Percentiles rank a stretch among this genome's conserved stretches.
Conservation (phyloP, 2,888 invertebrate genomes). For the Tetranychus truncatus region DNA sequence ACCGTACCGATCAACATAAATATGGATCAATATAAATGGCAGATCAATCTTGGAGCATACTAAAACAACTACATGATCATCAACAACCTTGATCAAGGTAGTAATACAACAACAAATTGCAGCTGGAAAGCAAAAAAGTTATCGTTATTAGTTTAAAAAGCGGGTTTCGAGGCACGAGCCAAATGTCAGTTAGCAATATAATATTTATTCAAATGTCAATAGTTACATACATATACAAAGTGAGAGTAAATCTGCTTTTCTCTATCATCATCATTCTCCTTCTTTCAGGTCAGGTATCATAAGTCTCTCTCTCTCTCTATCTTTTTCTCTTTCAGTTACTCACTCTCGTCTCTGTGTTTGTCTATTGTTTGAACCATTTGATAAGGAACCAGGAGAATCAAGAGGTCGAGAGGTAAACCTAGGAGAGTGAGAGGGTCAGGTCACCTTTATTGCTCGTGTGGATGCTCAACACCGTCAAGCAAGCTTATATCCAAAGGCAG, state of each 20-base stretch:
- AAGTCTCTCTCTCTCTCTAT: not conserved
- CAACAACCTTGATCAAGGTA: not conserved
- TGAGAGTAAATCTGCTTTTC: not conserved
- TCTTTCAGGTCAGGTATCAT: constrained; percentile 1
- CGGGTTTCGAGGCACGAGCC: constrained; percentile 1
- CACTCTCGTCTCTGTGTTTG: not conserved
- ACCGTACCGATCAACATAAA: too few relatives aligned
- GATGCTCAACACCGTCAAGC: not conserved
- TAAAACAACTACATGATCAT: not conserved
- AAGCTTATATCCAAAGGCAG: not conserved
- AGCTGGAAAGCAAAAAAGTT: not conserved
- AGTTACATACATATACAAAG: not conserved
- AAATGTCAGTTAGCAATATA: not conserved
- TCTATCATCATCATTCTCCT: not conserved
- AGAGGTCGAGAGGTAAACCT: not conserved
- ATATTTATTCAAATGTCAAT: constrained; percentile 1
- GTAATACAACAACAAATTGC: not conserved
- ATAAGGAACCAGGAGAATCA: not conserved
- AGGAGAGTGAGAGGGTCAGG: not conserved
- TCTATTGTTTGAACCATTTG: not conserved
- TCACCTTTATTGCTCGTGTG: not conserved
- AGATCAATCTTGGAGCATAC: not conserved
- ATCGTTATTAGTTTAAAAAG: not conserved
- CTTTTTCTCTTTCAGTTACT: too few relatives aligned
- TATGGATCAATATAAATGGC: too few relatives aligned